These are phyloP conservation scores for Dascyllus trimaculatus DNA, from an alignment of 2,113 vertebrate species.

Conservation along the genomic window DNA sequence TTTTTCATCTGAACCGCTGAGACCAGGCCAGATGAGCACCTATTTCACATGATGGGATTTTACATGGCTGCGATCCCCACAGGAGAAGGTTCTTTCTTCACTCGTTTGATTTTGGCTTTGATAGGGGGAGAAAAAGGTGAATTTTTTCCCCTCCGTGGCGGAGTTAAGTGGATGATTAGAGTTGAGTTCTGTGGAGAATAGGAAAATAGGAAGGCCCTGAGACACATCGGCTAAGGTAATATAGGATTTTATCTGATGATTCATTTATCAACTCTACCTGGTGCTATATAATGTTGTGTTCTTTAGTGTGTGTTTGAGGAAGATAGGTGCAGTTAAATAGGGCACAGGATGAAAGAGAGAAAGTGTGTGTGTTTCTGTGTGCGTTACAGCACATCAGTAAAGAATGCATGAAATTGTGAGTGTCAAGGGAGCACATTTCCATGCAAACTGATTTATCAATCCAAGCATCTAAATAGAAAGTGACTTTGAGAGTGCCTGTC, in stretches of 20 bases:
- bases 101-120: slow-evolving; percentile 68
- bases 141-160: slow-evolving; percentile 14
- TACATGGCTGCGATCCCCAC: slow-evolving; percentile 55
- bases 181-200: slow-evolving; percentile 53
- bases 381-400: slow-evolving; percentile 31
- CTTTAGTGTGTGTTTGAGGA: slow-evolving; percentile 1
- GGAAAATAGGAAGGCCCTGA: slow-evolving; percentile 27
- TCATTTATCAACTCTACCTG: slow-evolving; percentile 46
- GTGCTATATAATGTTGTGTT: slow-evolving; percentile 14
- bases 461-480: slow-evolving; percentile 65
- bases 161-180: slow-evolving; percentile 73
- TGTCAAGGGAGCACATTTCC: slow-evolving; percentile 61
- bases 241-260: slow-evolving; percentile 43
- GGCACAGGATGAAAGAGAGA: background rate
- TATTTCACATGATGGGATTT: slow-evolving; percentile 76
- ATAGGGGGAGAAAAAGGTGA: slow-evolving; percentile 46
- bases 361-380: background rate
- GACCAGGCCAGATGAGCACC: slow-evolving; percentile 66
- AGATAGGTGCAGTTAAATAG: slow-evolving; percentile 7
- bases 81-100: slow-evolving; percentile 42
- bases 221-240: slow-evolving; percentile 41
- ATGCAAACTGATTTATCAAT: slow-evolving; percentile 70
- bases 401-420: slow-evolving; percentile 48
- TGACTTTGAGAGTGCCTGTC: slow-evolving; percentile 54
- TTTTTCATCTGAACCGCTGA: slow-evolving; percentile 69